Evolutionary conservation across 1,140 invertebrate species (phyloP), one percentile per base, ranked within the genome.

Genomic region (Ephestia elutella): DNA sequence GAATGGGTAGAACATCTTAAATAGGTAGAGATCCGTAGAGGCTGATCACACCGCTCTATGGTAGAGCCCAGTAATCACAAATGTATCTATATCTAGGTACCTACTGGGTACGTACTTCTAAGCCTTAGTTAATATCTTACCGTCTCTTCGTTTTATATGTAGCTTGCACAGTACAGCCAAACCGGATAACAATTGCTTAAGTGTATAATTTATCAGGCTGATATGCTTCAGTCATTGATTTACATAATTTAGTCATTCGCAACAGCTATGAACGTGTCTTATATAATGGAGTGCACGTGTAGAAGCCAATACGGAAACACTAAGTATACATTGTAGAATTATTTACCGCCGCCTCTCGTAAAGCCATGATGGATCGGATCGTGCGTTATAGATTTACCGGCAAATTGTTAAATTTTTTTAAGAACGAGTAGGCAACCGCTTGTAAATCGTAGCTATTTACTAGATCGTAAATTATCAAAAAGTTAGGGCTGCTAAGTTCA

Each of bases 241-340:
- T 44, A 44, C 38, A 44, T 44, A 44, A 44, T 44, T 44, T 44
- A 44, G 38, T 44, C 38, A 44, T 44, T 44, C 38, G 38, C 38
- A 44, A n/a, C n/a, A 44, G 38, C 15, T 10, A 44, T 44, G 38
- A 44, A 15, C 38, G 32, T 35, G 38, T 44, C 38, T 44, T 44
- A 44, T 44, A 44, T 44, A 44, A 44, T 44, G n/a, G n/a, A 44
- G 2, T 44, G 38, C 38, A 44, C 38, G 38, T 44, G 38, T 44
- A 15, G 38, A 5, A 44, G 38, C n/a, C 5, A 44, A 44, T 17
- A 44, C 38, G 38, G 38, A 44, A 44, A 44, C 15, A 15, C 32
- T 25, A 11, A 32, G 30, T 11, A 32, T 44, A 44, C 38, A 44
- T 44, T 44, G 38, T 44, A 15, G 38, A 2, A 44, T 44, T 44